Evolutionary conservation across 2,797 vertebrate species (phyloP), one percentile per base, ranked within the genome.

Genomic region (Rhynchotus rufescens): DNA sequence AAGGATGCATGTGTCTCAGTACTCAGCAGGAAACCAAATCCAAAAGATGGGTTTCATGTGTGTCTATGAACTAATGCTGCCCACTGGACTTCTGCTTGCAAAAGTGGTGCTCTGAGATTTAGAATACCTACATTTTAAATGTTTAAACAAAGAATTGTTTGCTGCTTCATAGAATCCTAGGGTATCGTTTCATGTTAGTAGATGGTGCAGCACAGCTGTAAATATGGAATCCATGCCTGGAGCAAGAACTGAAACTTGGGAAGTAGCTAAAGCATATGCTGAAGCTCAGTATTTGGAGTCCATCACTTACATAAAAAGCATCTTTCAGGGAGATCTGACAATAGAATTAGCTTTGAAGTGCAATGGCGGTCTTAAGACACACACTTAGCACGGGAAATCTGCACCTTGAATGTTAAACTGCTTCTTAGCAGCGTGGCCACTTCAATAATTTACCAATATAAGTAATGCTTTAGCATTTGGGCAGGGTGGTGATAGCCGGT

Each of bases 161-260:
- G 59, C 65, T 76, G 57, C 83, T 93, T 88, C 47, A 67, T 40
- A 61, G 87, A 49, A 84, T 62, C 79, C 56, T 80, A 51, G 30
- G 71, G 38, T 71, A 38, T 85, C 56, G 67, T 60, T 81, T 57
- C 42, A 28, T 84, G 84, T 36, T 90, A 60, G 44, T 78, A n/a
- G 57, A 80, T 76, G 88, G 47, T 92, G 60, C 69, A 65, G 64
- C 74, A 65, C 94, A 94, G 90, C 90, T 92, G 82, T 79, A 76
- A 76, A 74, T 89, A 80, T 89, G 93, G 93, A 93, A 89, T 93
- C 82, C 25, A 1, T 90, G 92, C 82, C 88, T 67, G 78, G 78
- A 67, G 28, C 0, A 0, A 83, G 88, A 79, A 79, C 86, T 65
- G 67, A 89, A 89, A 69, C 89, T 88, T 90, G 88, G 82, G 85